phyloP scores from a whole-genome alignment of 2,113 vertebrate species.

The Cyphomyrus plagiostoma region DNA sequence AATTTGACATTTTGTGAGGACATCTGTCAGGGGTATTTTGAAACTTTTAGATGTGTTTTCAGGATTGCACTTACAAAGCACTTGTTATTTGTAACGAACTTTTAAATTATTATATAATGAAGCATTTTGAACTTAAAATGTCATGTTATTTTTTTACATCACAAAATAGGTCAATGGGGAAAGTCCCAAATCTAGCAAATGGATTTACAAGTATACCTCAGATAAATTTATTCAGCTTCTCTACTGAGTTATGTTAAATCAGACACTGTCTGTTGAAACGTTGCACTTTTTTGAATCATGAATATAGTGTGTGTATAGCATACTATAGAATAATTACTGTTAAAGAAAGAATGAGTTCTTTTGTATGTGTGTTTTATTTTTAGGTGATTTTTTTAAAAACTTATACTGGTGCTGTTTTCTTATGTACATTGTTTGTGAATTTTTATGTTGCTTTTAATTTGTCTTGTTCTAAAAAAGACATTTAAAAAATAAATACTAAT shows the following conservation, averaged over 20 bases:
- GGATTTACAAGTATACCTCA: constrained; percentile 2
- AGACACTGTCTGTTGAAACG: constrained; percentile 32
- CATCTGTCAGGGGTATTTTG: not conserved
- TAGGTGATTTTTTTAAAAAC: constrained; percentile 22
- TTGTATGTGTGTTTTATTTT: not conserved
- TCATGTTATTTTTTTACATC: not conserved
- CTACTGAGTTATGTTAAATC: not conserved
- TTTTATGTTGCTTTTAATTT: constrained; percentile 30
- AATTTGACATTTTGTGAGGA: not conserved
- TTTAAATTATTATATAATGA: not conserved
- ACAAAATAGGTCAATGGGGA: not conserved
- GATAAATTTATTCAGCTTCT: not conserved
- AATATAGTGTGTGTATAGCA: not conserved
- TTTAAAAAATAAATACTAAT: constrained; percentile 12
- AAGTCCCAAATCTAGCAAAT: not conserved
- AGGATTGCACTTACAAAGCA: not conserved
- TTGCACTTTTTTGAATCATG: constrained; percentile 55
- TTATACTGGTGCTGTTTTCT: constrained; percentile 26
- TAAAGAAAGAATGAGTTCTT: not conserved
- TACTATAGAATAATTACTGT: not conserved
- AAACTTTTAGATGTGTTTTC: not conserved
- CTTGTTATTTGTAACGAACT: not conserved
- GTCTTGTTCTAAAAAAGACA: constrained; percentile 29
- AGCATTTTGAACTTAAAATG: not conserved
- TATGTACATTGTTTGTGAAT: constrained; percentile 47